These are phyloP conservation scores for Sclerodermus sp. DNA, from an alignment of 2,888 invertebrate species.

Conservation along the genomic window DNA sequence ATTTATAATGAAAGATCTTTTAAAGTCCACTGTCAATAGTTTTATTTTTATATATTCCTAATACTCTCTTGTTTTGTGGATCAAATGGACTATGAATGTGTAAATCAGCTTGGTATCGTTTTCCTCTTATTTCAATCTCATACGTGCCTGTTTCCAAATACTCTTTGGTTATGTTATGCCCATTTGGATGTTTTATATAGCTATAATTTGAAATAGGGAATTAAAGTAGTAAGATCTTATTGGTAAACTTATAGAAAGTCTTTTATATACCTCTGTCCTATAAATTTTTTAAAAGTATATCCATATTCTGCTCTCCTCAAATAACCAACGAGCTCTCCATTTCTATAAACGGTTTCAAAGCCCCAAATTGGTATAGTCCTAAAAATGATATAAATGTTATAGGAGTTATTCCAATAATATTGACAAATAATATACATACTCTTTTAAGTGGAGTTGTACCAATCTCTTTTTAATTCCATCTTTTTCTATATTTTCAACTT, in stretches of 20 bases:
- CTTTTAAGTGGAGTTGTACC: slow-evolving; percentile 71
- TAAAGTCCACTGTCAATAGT: neutral
- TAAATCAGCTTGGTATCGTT: slow-evolving; percentile 69
- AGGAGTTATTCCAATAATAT: no score
- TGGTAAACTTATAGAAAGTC: neutral
- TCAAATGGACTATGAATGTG: slow-evolving; percentile 81
- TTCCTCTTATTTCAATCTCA: slow-evolving; percentile 80
- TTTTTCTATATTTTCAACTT: slow-evolving; percentile 67
- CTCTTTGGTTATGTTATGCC: slow-evolving; percentile 66
- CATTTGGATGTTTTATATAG: slow-evolving; percentile 63
- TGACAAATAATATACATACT: slow-evolving; percentile 58
- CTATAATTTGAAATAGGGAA: slow-evolving; percentile 41
- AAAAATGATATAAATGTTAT: no score
- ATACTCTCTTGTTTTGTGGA: slow-evolving; percentile 72
- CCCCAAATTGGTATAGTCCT: slow-evolving; percentile 77
- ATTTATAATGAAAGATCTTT: slow-evolving; percentile 2
- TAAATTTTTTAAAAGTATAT: slow-evolving; percentile 62
- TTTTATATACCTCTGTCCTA: slow-evolving; percentile 65
- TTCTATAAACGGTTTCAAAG: slow-evolving; percentile 80
- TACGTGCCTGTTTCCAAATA: slow-evolving; percentile 74
- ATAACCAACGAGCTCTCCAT: slow-evolving; percentile 76
- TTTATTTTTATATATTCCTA: slow-evolving; percentile 58
- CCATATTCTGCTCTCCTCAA: slow-evolving; percentile 82
- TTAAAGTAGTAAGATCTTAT: neutral
- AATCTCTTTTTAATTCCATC: slow-evolving; percentile 75